These are phyloP conservation scores for Australoheros scitulus DNA, from an alignment of 2,113 vertebrate genomes.

Conservation along the genomic window DNA sequence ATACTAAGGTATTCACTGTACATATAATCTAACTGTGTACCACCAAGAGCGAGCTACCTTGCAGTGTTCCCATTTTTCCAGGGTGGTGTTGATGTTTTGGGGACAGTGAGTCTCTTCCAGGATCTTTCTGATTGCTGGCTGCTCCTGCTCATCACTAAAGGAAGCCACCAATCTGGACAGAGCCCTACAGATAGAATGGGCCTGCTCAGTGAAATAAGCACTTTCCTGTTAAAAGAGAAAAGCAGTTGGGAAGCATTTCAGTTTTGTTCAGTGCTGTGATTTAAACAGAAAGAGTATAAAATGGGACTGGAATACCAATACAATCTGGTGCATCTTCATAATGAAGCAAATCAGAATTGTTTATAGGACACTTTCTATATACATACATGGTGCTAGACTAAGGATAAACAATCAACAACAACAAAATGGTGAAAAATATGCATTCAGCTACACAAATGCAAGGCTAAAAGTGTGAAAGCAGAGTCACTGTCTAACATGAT, in stretches of 20 bases:
- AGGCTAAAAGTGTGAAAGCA: background rate
- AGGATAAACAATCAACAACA: background rate
- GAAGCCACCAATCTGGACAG: constrained; percentile 82
- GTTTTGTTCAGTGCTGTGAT: background rate
- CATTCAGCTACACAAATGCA: background rate
- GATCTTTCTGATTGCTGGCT: constrained; percentile 70
- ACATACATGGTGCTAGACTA: background rate
- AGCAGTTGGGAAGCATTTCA: background rate
- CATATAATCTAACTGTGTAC: constrained; percentile 3
- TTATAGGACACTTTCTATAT: background rate
- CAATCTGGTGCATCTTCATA: background rate
- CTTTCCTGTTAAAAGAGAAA: constrained; percentile 83
- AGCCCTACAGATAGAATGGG: constrained; percentile 81
- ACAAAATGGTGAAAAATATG: background rate
- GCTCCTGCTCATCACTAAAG: constrained; percentile 77
- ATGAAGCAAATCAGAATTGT: background rate
- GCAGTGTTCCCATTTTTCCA: constrained; percentile 43
- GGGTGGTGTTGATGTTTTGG: constrained; percentile 19
- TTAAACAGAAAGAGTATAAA: background rate
- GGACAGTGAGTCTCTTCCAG: constrained; percentile 79
- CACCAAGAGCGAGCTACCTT: constrained; percentile 58
- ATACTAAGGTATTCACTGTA: background rate
- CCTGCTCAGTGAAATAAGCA: constrained; percentile 82
- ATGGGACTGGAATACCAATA: background rate
- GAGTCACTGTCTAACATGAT: background rate